Base-by-base conservation (phyloP, 2,797 vertebrate species). In the Cichlasoma orientale region DNA sequence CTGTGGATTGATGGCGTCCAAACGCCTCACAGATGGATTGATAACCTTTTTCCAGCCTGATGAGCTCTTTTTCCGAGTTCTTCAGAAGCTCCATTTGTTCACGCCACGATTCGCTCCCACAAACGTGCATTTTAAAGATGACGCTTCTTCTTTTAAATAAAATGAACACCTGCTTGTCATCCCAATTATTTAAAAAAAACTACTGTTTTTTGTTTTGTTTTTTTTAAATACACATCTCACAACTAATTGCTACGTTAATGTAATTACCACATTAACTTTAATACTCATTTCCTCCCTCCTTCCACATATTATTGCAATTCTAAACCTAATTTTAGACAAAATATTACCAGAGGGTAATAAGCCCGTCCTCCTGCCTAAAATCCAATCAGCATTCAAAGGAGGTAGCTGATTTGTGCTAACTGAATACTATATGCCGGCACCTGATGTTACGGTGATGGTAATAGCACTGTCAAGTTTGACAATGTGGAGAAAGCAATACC, bases 401-500 rank as follows among this genome's bases (percentile, higher is more conserved):
- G 82, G 75, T 33, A n/a, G 78, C 75, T 74, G 85, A 86, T 83
- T 88, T 47, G 56, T 75, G 83, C 80, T 84, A 90, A 85, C 86
- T 57, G 85, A 84, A 88, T 52, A 80, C 76, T 78, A 55, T 71
- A 76, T 75, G 83, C 88, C 89, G 23, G 77, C 90, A 75, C 81
- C 90, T 83, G 90, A 88, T 86, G 81, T 83, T 78, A 82, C 56
- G 63, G 86, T 78, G 85, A 85, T 75, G 89, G 87, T 93, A 93
- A 93, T 92, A 75, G 88, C 86, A 68, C 90, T 94, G 93, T 94
- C 92, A 93, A 69, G 58, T 87, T 82, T 92, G 92, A 94, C 93
- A 90, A 92, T 87, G 90, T 86, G 83, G 83, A 83, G 88, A 93
- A 93, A 93, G 92, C 92, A 91, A 92, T 89, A 86, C 90, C 85